phyloP scores from a whole-genome alignment of 1,140 invertebrate species.

The Drosophila lacertosa region DNA sequence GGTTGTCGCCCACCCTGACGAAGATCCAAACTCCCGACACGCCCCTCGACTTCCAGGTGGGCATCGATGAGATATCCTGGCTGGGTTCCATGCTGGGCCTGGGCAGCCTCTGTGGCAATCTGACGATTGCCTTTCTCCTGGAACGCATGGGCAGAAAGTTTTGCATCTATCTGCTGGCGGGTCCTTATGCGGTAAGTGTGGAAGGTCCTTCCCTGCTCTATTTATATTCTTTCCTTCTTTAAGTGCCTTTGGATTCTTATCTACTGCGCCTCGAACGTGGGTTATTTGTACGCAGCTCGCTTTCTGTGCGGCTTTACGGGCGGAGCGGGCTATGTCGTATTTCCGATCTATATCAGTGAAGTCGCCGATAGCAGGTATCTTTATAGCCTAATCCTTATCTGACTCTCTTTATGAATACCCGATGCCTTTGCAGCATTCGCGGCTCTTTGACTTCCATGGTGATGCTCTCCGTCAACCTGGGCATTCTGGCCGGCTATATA shows the following conservation, averaged over 20 bases:
- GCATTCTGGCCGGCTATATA: constrained; percentile 90
- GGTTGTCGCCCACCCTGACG: constrained; percentile 83
- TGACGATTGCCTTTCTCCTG: constrained; percentile 74
- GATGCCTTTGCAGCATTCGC: constrained; percentile 87
- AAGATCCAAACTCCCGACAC: constrained; percentile 58
- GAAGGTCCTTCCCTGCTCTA: neutral
- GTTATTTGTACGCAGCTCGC: constrained; percentile 79
- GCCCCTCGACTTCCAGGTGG: constrained; percentile 64
- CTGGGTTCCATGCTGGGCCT: constrained; percentile 78
- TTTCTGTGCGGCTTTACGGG: constrained; percentile 83
- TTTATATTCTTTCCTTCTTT: neutral
- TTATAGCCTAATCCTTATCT: neutral
- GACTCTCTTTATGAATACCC: too few relatives aligned
- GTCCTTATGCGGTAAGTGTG: constrained; percentile 79
- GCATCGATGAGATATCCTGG: constrained; percentile 75
- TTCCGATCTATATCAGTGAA: constrained; percentile 84
- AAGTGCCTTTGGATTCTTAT: constrained; percentile 78
- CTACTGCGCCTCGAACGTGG: constrained; percentile 77
- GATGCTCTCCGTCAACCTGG: constrained; percentile 92
- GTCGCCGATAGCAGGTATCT: constrained; percentile 72
- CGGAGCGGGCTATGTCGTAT: constrained; percentile 80
- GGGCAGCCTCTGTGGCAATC: constrained; percentile 70
- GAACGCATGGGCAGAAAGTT: constrained; percentile 84
- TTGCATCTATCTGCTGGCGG: constrained; percentile 76
- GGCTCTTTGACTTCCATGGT: constrained; percentile 92